These are phyloP conservation scores for Antheraea assamensis DNA, from an alignment of 2,888 invertebrate species.

Conservation along the genomic window DNA sequence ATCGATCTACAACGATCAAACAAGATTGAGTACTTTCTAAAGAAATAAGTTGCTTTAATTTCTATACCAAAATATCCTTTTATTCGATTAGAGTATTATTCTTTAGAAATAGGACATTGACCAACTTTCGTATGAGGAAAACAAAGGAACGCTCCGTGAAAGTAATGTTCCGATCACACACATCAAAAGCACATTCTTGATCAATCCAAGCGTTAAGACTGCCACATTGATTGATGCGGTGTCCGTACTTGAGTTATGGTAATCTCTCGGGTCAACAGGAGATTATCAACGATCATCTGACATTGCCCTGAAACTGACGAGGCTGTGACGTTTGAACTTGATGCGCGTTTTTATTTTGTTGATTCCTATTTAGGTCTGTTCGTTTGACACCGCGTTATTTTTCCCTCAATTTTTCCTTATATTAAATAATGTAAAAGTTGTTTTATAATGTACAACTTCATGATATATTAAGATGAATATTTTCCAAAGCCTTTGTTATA, in stretches of 20 bases:
- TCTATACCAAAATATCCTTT: neutral
- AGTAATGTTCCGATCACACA: constrained; percentile 9
- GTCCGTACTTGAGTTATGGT: constrained; percentile 32
- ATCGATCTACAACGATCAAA: too few species aligned
- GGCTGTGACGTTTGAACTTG: constrained; percentile 34
- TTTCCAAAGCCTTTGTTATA: too few species aligned
- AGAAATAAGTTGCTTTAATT: neutral
- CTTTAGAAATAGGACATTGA: constrained; percentile 2
- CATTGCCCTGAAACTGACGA: constrained; percentile 37
- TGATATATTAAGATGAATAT: too few species aligned
- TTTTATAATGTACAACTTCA: too few species aligned
- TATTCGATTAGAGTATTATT: neutral
- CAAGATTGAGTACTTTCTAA: neutral
- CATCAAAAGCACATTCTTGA: constrained; percentile 13
- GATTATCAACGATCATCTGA: constrained; percentile 50
- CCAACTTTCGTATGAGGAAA: constrained; percentile 7
- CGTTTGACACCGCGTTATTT: neutral
- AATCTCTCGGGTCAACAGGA: constrained; percentile 39
- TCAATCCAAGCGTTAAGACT: constrained; percentile 14
- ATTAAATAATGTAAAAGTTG: neutral
- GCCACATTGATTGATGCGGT: constrained; percentile 19
- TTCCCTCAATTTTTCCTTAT: neutral
- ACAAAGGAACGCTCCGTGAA: neutral
- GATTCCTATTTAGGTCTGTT: constrained; percentile 11
- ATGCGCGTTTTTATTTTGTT: constrained; percentile 20